A percentile compares a stretch with the other conserved stretches of the same genome.
Conservation (phyloP, 2,797 vertebrate genomes). For the Myripristis jacobus region DNA sequence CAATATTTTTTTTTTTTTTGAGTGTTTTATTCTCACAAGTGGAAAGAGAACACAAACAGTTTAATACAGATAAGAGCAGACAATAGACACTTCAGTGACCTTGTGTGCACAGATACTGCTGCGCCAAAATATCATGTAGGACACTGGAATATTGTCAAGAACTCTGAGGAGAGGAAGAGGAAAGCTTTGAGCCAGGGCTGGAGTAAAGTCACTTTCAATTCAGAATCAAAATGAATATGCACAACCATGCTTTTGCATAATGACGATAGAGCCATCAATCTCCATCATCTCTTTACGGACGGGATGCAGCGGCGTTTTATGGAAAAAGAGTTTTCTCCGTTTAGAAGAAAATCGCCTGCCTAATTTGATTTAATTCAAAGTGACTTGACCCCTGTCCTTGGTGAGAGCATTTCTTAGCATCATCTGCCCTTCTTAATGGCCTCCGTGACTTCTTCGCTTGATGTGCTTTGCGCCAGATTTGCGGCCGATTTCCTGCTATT, state of each 20-base stretch:
- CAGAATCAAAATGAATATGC: constrained; percentile 4
- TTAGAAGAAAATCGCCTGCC: constrained; percentile 7
- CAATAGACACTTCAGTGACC: not conserved
- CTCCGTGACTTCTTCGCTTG: constrained; percentile 25
- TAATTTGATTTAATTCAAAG: constrained; percentile 38
- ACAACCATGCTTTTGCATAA: constrained; percentile 6
- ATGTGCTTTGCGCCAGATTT: constrained; percentile 33
- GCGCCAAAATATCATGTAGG: too few species aligned
- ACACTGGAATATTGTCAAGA: too few species aligned
- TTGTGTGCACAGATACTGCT: not conserved
- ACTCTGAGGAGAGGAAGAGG: not conserved
- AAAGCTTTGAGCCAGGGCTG: too few species aligned
- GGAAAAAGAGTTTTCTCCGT: not conserved
- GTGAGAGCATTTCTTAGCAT: constrained; percentile 13
- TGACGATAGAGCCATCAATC: not conserved
- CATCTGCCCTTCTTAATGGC: constrained; percentile 31
- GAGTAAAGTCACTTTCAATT: not conserved
- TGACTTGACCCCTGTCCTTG: constrained; percentile 30
- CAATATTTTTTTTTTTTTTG: not conserved
- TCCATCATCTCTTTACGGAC: not conserved
- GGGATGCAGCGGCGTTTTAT: not conserved
- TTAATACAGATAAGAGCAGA: too few species aligned
- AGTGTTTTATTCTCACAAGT: not conserved
- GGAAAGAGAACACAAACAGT: not conserved
- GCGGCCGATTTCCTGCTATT: constrained; percentile 32